Base-by-base conservation (phyloP, 2,113 vertebrate genomes). In the Ariopsis seemanni region DNA sequence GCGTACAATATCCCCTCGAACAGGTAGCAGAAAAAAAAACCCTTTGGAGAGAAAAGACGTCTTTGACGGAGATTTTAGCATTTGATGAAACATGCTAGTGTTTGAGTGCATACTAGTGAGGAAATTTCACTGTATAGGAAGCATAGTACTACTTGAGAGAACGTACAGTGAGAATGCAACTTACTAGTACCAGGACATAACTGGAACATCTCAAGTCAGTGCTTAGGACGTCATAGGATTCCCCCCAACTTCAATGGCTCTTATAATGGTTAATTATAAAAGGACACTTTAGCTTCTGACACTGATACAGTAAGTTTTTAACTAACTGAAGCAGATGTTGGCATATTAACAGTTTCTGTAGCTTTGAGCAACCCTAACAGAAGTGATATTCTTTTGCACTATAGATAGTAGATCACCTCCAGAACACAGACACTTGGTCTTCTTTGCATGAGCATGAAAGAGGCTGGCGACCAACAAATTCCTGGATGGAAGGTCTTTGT, bases 361-460 rank as follows among this genome's bases (percentile, higher is more conserved):
- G 52, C 22, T 11, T 34, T 79, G 75, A 53, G 53, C 52, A 2
- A 27, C 7, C 10, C 52, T 15, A 72, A 1, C 42, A 10, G 4
- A 75, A 22, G 9, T 62, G 34, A 9, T 84, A 27, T 67, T 77
- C 3, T 57, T 60, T 55, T 74, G 6, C 52, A 22, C n/a, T 78
- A 69, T 85, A 93, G 92, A 93, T 93, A 50, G 92, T 93, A 42
- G 92, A 93, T 15, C 91, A 93, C 50, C 89, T 93, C 84, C 90
- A 92, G 81, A 90, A 52, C 83, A 75, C 82, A 27, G 92, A 93
- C 18, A 87, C 88, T 78, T 89, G 91, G 90, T 85, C 60, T 67
- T 85, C 88, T 17, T 6, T 74, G 10, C 75, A 79, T 6, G 89
- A 91, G 53, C 83, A 80, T 25, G 84, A 82, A 2, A 53, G 85